Evolutionary conservation across 2,113 vertebrate genomes (phyloP), one percentile per base, ranked within the genome.

Genomic region (Triplophysa dalaica): DNA sequence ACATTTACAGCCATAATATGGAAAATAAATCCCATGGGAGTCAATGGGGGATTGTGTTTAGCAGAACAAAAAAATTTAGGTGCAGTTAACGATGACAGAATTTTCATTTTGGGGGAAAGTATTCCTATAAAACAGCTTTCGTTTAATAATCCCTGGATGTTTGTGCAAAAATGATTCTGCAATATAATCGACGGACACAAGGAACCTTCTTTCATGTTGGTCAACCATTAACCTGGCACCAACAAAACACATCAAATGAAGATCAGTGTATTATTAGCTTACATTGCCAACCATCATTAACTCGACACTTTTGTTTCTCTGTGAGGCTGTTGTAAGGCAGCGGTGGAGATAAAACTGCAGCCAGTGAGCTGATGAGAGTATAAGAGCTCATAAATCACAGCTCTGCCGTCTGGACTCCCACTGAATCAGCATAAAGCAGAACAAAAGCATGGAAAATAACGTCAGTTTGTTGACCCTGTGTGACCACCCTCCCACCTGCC

Each of bases 261-360:
- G 45, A 50, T 11, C 2, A 17, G 8, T 29, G 1, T 69, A 29
- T 29, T 66, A 21, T 43, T 43, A 10, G 12, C 7, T 64, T 33
- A 13, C 9, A 19, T 50, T 52, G n/a, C 41, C 14, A 68, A 69
- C 8, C 45, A 50, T 52, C 8, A 70, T 70, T 29, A 52, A 70
- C 45, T 70, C 4, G 8, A 70, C 67, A 52, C 67, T 52, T 70
- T 1, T 50, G 45, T 70, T 70, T 70, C 48, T 19, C 45, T 17
- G 11, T 4, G 43, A 68, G 21, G 43, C 41, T 22, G 16, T 69
- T 69, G 8, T 26, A 26, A 3, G 67, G 22, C 43, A 69, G 67
- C 21, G 50, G 67, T 70, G 48, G 68, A 19, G 22, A 70, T 70
- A 70, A 70, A 70, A 70, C 68, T 29, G 68, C 54, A 58, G 54